Conservation (phyloP, 2,797 vertebrate genomes). For the Anas acuta region DNA sequence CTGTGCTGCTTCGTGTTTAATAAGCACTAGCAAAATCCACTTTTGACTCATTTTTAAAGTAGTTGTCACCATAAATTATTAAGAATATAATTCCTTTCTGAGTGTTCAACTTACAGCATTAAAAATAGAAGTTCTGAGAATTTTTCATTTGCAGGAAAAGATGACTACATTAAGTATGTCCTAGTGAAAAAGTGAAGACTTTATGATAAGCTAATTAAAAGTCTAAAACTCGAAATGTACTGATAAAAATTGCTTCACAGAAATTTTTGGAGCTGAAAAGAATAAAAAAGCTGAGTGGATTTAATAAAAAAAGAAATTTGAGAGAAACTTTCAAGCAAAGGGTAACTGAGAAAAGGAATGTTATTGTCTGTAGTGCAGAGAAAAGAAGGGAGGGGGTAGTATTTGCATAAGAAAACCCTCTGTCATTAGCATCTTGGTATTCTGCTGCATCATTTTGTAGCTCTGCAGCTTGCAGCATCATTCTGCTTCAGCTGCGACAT, state of each 20-base stretch:
- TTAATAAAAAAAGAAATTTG: background rate
- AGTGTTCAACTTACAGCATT: background rate
- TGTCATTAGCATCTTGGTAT: background rate
- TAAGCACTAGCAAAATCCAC: background rate
- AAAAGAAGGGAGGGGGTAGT: background rate
- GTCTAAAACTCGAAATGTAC: slow-evolving; percentile 12
- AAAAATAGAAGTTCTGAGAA: slow-evolving; percentile 20
- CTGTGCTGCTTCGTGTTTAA: background rate
- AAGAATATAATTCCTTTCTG: slow-evolving; percentile 19
- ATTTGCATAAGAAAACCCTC: background rate
- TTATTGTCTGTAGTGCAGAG: background rate
- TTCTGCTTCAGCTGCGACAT: background rate
- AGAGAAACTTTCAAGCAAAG: background rate
- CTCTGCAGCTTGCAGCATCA: slow-evolving; percentile 17
- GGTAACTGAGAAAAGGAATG: background rate
- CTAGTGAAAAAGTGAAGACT: slow-evolving; percentile 15
- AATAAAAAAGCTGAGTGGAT: background rate
- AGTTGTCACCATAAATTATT: background rate
- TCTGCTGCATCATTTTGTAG: slow-evolving; percentile 22
- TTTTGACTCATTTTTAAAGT: slow-evolving; percentile 22
- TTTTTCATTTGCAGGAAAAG: slow-evolving; percentile 21
- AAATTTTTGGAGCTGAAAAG: background rate
- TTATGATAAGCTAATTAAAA: slow-evolving; percentile 25
- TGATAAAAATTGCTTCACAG: background rate
- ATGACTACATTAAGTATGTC: background rate